Evolutionary conservation across 2,113 vertebrate species (phyloP).

Genomic region (Sakesphorus luctuosus): DNA sequence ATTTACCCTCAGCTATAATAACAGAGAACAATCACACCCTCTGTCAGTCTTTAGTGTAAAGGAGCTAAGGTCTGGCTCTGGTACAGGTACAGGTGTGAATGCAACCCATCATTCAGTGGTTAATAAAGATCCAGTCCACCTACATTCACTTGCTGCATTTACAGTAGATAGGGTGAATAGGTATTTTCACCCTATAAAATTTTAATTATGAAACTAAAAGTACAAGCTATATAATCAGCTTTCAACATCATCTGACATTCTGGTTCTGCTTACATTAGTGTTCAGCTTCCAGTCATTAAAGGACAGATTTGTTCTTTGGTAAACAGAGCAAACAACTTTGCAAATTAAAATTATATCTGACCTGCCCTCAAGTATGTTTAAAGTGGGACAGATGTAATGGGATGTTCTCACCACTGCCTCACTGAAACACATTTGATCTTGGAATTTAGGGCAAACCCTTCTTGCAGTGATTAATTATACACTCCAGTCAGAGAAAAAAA

Average conservation of each 20-base stretch:
- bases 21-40: background rate
- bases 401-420: background rate
- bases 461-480: background rate
- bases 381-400: conserved; percentile 35
- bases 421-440: background rate
- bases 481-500: background rate
- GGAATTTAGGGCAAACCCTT: background rate
- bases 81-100: background rate
- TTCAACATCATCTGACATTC: conserved; percentile 78
- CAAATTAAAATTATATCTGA: conserved; percentile 42
- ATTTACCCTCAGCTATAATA: background rate
- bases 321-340: conserved; percentile 23
- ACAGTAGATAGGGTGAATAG: conserved; percentile 22
- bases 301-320: conserved; percentile 49
- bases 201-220: conserved; percentile 79
- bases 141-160: conserved; percentile 20
- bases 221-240: conserved; percentile 68
- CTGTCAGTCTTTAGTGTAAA: background rate
- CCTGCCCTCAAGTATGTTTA: conserved; percentile 23
- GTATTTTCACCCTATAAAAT: conserved; percentile 67
- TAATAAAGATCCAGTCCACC: conserved; percentile 42
- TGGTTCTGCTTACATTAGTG: conserved; percentile 58
- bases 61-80: conserved; percentile 3
- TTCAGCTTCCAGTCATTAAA: conserved; percentile 61
- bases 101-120: background rate